These are phyloP conservation scores for Anolis carolinensis DNA, from an alignment of 2,113 vertebrate species.

Conservation along the genomic window DNA sequence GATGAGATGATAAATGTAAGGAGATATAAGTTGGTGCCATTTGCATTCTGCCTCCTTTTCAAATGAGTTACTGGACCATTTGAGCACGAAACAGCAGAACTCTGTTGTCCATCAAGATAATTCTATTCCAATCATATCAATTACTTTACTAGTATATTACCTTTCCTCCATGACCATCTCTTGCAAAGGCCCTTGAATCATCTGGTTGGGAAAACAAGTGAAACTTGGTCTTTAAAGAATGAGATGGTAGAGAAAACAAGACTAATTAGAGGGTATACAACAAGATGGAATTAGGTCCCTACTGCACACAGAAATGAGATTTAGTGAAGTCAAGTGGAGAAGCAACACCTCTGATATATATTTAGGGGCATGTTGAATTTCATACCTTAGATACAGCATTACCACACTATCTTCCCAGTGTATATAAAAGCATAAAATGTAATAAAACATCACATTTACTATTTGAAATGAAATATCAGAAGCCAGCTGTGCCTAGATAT, in stretches of 20 bases:
- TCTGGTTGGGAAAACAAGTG: not conserved
- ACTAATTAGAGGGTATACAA: not conserved
- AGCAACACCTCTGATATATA: not conserved
- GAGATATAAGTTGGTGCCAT: not conserved
- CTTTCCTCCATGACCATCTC: not conserved
- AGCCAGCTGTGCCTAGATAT: too few species aligned
- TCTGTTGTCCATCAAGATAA: not conserved
- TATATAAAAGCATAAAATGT: not conserved
- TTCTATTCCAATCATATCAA: not conserved
- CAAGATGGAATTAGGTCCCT: not conserved
- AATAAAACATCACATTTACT: not conserved
- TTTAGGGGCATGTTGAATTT: not conserved
- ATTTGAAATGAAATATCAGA: not conserved
- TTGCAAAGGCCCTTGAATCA: not conserved
- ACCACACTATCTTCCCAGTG: not conserved
- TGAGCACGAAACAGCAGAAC: not conserved
- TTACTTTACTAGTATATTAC: not conserved
- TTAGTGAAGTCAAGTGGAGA: not conserved
- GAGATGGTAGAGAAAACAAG: not conserved
- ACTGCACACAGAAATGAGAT: too few species aligned
- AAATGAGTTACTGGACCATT: not conserved
- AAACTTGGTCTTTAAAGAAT: not conserved
- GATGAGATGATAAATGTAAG: conserved; percentile 4
- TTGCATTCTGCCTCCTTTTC: not conserved
- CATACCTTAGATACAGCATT: not conserved